Evolutionary conservation across 2,797 vertebrate species (phyloP), one percentile per base, ranked within the genome.

Genomic region (Trichosurus vulpecula): DNA sequence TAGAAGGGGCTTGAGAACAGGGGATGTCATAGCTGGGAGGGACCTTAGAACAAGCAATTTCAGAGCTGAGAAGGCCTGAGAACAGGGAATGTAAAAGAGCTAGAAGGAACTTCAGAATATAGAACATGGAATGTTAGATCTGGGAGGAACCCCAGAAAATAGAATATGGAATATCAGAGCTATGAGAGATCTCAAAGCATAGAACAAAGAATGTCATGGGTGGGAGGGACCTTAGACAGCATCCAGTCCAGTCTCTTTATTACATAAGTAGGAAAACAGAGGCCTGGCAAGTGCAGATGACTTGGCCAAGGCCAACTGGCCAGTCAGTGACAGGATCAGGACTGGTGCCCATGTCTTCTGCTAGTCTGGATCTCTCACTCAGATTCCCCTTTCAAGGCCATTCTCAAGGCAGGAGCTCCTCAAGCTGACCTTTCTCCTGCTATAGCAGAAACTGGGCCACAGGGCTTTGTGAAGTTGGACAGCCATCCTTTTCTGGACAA

Each of bases 261-360:
- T 94, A 92, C 53, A 58, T 31, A 81, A 29, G 4, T 94, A 55
- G 95, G 52, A 95, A 96, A 93, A 93, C n/a, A 31, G 35, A 96
- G 51, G 5, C 14, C 92, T 11, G 58, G 25, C 51, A 3, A 54
- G 2, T 3, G 91, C 27, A 95, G 90, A 10, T 93, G 6, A 81
- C 47, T 93, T 91, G 54, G 47, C 90, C 81, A 55, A 96, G 95
- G 53, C 90, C 89, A 57, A 66, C 13, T 4, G 66, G 54, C 41
- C 93, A 93, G 81, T 22, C 66, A 92, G 12, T 91, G n/a, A 19
- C 56, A 91, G 92, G 94, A 90, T 90, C 25, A 66, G 47, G 52
- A 35, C 35, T 92, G 53, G 57, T 56, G 12, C 8, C 11, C 52
- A n/a, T 1, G 47, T 51, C 47, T 89, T 1, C n/a, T 25, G 19